Evolutionary conservation across 2,888 invertebrate genomes (phyloP).

Genomic region (Nephrocerus scutellatus): DNA sequence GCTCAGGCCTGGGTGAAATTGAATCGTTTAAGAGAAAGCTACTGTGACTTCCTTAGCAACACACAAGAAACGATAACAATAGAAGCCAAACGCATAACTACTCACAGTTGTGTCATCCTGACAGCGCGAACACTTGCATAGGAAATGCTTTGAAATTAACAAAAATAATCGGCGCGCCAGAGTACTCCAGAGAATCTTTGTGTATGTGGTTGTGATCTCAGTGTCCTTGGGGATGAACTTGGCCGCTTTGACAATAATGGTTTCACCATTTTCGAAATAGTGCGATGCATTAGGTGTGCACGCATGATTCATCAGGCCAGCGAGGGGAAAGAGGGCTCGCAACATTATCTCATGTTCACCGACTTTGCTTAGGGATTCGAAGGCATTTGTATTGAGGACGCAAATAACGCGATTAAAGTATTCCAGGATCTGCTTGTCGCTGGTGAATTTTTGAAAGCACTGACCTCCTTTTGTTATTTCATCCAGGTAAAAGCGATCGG

Average conservation of each 20-base stretch:
- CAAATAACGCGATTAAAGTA: slow-evolving; percentile 42
- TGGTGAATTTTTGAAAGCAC: slow-evolving; percentile 41
- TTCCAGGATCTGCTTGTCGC: slow-evolving; percentile 34
- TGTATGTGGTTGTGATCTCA: slow-evolving; percentile 61
- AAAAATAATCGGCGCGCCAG: slow-evolving; percentile 58
- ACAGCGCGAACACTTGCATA: slow-evolving; percentile 62
- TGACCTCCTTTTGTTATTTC: too few relatives aligned
- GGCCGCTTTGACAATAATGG: slow-evolving; percentile 57
- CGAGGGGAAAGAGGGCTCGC: slow-evolving; percentile 60
- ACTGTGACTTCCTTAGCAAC: not conserved
- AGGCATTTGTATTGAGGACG: slow-evolving; percentile 46
- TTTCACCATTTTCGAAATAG: slow-evolving; percentile 54
- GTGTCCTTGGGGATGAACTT: slow-evolving; percentile 57
- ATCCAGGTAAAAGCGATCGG: slow-evolving; percentile 33
- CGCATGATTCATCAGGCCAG: slow-evolving; percentile 63
- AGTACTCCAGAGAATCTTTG: slow-evolving; percentile 64
- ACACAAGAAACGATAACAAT: too few relatives aligned
- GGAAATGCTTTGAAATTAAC: slow-evolving; percentile 58
- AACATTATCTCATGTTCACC: slow-evolving; percentile 46
- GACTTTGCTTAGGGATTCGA: slow-evolving; percentile 36
- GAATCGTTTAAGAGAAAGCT: not conserved
- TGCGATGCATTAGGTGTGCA: slow-evolving; percentile 68
- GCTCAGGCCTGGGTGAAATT: not conserved
- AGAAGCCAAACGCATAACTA: too few relatives aligned
- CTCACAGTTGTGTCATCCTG: slow-evolving; percentile 62